A percentile compares a stretch with the other conserved stretches of the same genome.
Conservation (phyloP, 2,113 vertebrate genomes). For the Pachyramphus minor region DNA sequence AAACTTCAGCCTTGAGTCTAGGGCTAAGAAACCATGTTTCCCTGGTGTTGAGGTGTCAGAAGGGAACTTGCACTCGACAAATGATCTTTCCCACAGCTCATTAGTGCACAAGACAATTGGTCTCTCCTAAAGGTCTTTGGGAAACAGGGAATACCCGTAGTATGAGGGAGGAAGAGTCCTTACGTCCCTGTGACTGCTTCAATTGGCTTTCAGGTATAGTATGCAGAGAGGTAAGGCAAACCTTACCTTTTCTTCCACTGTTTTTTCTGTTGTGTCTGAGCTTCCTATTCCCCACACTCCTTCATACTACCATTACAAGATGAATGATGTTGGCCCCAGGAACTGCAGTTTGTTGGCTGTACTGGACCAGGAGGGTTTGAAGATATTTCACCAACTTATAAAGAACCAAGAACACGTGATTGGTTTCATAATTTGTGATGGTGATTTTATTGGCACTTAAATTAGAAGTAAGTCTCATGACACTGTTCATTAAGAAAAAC, state of each 20-base stretch:
- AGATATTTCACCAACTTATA: neutral
- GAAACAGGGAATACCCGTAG: neutral
- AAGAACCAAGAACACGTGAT: neutral
- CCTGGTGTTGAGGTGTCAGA: neutral
- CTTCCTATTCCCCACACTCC: neutral
- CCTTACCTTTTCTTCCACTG: neutral
- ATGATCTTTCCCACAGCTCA: neutral
- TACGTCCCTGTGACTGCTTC: neutral
- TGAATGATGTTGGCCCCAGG: neutral
- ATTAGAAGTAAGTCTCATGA: neutral
- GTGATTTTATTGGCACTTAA: neutral
- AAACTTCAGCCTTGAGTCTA: neutral
- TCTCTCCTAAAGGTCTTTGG: neutral
- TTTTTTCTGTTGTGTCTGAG: neutral
- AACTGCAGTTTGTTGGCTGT: neutral
- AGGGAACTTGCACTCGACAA: neutral
- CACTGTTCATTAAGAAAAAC: neutral
- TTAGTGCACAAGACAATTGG: neutral
- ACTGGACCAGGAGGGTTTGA: neutral
- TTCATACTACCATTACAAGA: neutral
- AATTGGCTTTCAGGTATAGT: neutral
- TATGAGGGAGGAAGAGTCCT: neutral
- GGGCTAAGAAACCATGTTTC: neutral
- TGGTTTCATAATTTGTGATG: neutral
- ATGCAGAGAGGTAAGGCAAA: neutral